Evolutionary conservation across 2,797 vertebrate species (phyloP).

Genomic region (Sebastes oblongus): DNA sequence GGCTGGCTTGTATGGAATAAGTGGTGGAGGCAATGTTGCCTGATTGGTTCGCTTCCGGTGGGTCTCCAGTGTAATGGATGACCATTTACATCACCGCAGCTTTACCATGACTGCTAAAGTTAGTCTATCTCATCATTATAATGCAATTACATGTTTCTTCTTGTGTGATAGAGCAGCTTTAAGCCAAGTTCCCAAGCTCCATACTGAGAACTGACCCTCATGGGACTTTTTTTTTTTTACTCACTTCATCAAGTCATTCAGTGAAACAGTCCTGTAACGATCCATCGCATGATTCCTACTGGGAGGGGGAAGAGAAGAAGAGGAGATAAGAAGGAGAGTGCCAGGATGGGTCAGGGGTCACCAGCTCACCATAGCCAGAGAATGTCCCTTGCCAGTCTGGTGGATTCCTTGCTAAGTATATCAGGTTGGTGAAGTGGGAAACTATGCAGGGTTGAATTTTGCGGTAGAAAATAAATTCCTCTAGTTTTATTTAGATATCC

Average conservation of each 20-base stretch:
- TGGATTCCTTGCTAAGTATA: conserved; percentile 61
- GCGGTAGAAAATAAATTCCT: conserved; percentile 31
- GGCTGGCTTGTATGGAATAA: too few species aligned
- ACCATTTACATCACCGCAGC: not conserved
- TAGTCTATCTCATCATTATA: too few species aligned
- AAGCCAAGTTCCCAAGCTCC: conserved; percentile 35
- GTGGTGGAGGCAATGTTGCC: not conserved
- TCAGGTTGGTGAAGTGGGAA: conserved; percentile 50
- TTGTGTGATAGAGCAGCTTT: not conserved
- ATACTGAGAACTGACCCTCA: not conserved
- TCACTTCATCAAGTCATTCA: conserved; percentile 14
- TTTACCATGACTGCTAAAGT: too few species aligned
- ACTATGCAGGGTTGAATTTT: conserved; percentile 42
- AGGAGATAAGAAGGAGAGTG: conserved; percentile 2
- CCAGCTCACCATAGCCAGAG: not conserved
- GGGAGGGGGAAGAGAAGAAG: not conserved
- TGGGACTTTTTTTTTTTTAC: not conserved
- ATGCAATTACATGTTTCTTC: too few species aligned
- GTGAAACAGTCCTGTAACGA: conserved; percentile 19
- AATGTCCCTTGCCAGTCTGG: conserved; percentile 35
- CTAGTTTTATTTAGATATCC: conserved; percentile 32
- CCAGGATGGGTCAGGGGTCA: conserved; percentile 30
- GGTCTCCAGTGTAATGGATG: not conserved
- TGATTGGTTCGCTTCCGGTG: too few species aligned
- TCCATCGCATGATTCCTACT: conserved; percentile 15